Conservation (phyloP, 2,113 vertebrate genomes). For the Morone saxatilis region DNA sequence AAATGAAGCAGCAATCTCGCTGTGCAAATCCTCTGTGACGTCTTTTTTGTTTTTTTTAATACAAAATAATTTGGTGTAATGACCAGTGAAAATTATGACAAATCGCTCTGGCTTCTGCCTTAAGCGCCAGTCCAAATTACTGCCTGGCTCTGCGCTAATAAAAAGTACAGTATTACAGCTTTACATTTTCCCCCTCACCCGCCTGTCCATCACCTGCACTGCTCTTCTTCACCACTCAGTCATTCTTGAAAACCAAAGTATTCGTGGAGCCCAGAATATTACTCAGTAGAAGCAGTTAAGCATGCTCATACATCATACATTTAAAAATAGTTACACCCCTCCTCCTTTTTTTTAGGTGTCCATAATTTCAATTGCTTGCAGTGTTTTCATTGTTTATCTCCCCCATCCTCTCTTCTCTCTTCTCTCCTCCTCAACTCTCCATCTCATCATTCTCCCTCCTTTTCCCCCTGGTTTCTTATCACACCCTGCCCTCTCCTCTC, state of each 20-base stretch:
- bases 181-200: constrained; percentile 37
- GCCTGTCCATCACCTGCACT: constrained; percentile 60
- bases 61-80: constrained; percentile 66
- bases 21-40: constrained; percentile 38
- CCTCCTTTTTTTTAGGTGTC: constrained; percentile 30
- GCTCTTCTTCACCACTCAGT: constrained; percentile 25
- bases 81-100: constrained; percentile 52
- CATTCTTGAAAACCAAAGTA: constrained; percentile 54
- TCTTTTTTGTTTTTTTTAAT: constrained; percentile 16
- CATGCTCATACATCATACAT: constrained; percentile 57
- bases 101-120: constrained; percentile 34
- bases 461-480: constrained; percentile 60
- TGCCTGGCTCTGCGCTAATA: not conserved
- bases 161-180: constrained; percentile 13
- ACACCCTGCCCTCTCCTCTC: constrained; percentile 61
- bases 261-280: constrained; percentile 44
- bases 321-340: constrained; percentile 56
- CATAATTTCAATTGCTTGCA: constrained; percentile 45
- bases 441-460: constrained; percentile 49
- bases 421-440: constrained; percentile 20
- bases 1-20: constrained; percentile 57
- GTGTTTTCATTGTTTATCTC: constrained; percentile 49
- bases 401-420: constrained; percentile 43
- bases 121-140: constrained; percentile 31
- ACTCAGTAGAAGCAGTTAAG: constrained; percentile 60